Evolutionary conservation across 1,140 invertebrate genomes (phyloP).

Genomic region (Diorhabda sublineata): DNA sequence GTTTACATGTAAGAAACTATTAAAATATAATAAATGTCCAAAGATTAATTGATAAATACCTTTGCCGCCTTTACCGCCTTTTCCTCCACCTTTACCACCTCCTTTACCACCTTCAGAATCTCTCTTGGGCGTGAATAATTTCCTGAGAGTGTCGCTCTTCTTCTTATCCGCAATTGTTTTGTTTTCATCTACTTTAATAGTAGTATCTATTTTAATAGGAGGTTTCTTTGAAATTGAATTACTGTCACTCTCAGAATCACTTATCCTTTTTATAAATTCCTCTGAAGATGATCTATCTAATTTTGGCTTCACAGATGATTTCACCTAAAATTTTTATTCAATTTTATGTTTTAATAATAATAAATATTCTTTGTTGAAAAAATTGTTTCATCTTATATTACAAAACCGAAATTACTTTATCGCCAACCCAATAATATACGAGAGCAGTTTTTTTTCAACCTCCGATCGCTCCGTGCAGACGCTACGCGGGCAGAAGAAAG

Average conservation of each 20-base stretch:
- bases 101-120: slow-evolving; percentile 49
- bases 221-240: slow-evolving; percentile 15
- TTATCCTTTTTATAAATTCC: slow-evolving; percentile 3
- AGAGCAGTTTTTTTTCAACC: no score
- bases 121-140: slow-evolving; percentile 56
- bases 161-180: slow-evolving; percentile 62
- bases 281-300: slow-evolving; percentile 9
- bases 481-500: no score
- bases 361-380: no score
- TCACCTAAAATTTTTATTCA: neutral
- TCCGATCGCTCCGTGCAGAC: no score
- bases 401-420: no score
- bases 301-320: neutral
- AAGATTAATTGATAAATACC: slow-evolving; percentile 38
- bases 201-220: slow-evolving; percentile 15
- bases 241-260: slow-evolving; percentile 29
- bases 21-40: slow-evolving; percentile 17
- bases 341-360: no score
- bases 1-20: neutral
- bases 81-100: slow-evolving; percentile 53
- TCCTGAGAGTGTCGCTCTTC: slow-evolving; percentile 64
- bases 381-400: no score
- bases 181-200: slow-evolving; percentile 51
- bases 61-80: slow-evolving; percentile 54
- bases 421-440: no score